These are phyloP conservation scores for Temnothorax nylanderi DNA, from an alignment of 1,140 invertebrate species.

Conservation along the genomic window DNA sequence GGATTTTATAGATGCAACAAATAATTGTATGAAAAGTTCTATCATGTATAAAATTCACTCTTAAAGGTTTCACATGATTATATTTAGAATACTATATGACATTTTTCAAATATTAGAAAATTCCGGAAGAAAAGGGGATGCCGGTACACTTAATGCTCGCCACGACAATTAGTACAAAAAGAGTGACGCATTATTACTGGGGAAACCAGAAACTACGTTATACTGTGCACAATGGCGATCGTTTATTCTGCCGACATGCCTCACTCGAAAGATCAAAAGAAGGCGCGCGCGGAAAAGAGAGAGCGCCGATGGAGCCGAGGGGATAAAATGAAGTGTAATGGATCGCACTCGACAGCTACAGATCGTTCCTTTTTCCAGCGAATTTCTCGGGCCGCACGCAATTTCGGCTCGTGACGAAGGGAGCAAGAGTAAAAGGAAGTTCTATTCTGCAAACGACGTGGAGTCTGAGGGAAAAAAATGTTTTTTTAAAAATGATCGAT, in stretches of 20 bases:
- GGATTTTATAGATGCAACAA: background rate
- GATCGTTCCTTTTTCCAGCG: conserved; percentile 48
- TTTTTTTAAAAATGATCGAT: conserved; percentile 32
- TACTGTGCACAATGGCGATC: conserved; percentile 37
- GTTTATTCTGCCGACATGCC: conserved; percentile 43
- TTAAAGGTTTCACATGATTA: background rate
- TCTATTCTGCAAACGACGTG: conserved; percentile 42
- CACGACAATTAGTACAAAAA: conserved; percentile 6
- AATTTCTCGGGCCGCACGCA: conserved; percentile 44
- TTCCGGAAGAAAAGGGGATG: background rate
- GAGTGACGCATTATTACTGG: background rate
- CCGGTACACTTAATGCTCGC: background rate
- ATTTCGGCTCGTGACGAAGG: conserved; percentile 19
- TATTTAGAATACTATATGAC: background rate
- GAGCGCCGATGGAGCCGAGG: conserved; percentile 27
- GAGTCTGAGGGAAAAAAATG: conserved; percentile 16
- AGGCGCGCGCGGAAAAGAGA: conserved; percentile 7
- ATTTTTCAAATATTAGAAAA: background rate
- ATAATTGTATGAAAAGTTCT: background rate
- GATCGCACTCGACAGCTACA: conserved; percentile 55
- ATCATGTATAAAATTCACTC: background rate
- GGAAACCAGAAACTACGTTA: conserved; percentile 31
- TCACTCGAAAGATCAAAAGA: conserved; percentile 49
- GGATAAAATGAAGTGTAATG: conserved; percentile 55
- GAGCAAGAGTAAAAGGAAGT: conserved; percentile 6